These are phyloP conservation scores for Leucoraja ocellata DNA, from an alignment of 2,797 vertebrate species.

Conservation along the genomic window DNA sequence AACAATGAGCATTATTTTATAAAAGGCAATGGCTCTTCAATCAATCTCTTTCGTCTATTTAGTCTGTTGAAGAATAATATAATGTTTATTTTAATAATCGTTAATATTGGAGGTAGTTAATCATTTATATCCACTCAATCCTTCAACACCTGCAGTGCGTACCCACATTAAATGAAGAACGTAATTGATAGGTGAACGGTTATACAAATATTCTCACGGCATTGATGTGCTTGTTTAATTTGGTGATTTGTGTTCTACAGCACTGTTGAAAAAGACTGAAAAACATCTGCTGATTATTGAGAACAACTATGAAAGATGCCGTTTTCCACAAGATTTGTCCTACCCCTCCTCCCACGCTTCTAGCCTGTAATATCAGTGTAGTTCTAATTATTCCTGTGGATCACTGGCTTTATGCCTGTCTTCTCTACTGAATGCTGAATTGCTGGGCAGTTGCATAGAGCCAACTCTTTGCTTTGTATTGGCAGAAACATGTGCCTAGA, in stretches of 20 bases:
- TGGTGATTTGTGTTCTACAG: slow-evolving; percentile 26
- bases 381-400: slow-evolving; percentile 29
- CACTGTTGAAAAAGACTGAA: slow-evolving; percentile 27
- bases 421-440: slow-evolving; percentile 14
- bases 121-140: background rate
- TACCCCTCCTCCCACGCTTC: slow-evolving; percentile 1
- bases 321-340: slow-evolving; percentile 16
- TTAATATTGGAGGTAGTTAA: background rate
- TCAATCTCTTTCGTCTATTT: background rate
- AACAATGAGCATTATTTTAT: background rate
- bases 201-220: slow-evolving; percentile 23
- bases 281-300: slow-evolving; percentile 14
- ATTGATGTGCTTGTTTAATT: slow-evolving; percentile 15
- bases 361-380: slow-evolving; percentile 24
- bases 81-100: background rate
- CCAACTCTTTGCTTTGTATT: background rate
- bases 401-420: slow-evolving; percentile 21
- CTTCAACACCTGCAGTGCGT: background rate
- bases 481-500: background rate
- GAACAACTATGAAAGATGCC: slow-evolving; percentile 20
- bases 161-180: background rate
- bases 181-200: slow-evolving; percentile 33
- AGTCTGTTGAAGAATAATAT: background rate
- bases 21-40: background rate
- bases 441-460: slow-evolving; percentile 1